Conservation (phyloP, 92 coral and sea anemone species). For the Ricordea florida region DNA sequence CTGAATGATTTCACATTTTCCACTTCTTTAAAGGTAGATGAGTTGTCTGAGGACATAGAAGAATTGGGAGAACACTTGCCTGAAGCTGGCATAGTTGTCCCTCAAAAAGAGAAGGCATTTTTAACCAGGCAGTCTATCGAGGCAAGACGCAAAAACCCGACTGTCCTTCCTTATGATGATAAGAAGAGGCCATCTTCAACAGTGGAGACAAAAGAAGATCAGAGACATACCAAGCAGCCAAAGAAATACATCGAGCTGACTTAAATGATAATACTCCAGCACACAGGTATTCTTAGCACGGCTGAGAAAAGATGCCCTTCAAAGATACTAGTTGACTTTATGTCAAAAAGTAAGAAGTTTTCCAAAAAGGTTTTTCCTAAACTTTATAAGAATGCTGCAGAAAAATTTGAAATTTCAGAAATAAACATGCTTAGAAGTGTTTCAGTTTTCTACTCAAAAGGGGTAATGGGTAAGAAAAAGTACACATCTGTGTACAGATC, state of each 20-base stretch:
- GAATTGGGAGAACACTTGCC: neutral
- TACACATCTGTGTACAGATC: conserved; percentile 34
- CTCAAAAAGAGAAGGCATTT: neutral
- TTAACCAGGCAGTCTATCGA: neutral
- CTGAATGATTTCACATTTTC: neutral
- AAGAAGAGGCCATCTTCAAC: neutral
- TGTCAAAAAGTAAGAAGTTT: conserved; percentile 13
- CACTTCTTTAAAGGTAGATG: conserved; percentile 5
- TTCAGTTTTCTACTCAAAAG: conserved; percentile 29
- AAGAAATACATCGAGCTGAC: conserved; percentile 33
- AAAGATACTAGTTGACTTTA: conserved; percentile 15
- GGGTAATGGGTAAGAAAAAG: conserved; percentile 49
- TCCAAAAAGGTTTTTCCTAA: too few species aligned
- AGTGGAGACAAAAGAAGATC: conserved; percentile 2
- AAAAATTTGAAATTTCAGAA: conserved; percentile 41
- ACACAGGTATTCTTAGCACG: too few species aligned
- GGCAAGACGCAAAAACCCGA: conserved; percentile 3
- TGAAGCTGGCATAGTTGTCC: neutral
- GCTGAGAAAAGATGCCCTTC: conserved; percentile 6
- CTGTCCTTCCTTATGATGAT: neutral
- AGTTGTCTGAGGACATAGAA: conserved; percentile 7
- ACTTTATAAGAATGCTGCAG: conserved; percentile 10
- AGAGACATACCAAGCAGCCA: conserved; percentile 36
- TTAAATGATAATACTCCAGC: conserved; percentile 26
- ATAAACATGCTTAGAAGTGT: conserved; percentile 34